phyloP scores from a whole-genome alignment of 2,888 invertebrate genomes.

The Galerucella calmariensis region DNA sequence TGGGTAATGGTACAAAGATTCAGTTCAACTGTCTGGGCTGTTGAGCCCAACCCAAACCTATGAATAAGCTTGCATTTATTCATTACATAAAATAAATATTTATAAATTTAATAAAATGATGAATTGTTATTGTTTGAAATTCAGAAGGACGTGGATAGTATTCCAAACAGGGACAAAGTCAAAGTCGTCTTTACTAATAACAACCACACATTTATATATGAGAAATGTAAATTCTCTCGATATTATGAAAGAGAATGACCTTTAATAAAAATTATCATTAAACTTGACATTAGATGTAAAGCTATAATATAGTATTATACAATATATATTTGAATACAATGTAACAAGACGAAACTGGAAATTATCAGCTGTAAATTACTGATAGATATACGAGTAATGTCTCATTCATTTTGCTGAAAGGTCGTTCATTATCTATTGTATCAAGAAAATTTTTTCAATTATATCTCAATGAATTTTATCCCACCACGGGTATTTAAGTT shows the following conservation, averaged over 20 bases:
- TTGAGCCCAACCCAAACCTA: too few relatives aligned
- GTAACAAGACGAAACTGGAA: background rate
- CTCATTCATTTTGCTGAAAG: background rate
- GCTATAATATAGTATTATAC: background rate
- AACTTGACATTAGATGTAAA: conserved; percentile 15
- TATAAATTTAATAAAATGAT: background rate
- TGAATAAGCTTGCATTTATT: background rate
- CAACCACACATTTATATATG: background rate
- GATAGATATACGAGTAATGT: background rate
- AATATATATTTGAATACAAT: conserved; percentile 16
- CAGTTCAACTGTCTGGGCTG: too few relatives aligned
- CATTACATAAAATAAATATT: background rate
- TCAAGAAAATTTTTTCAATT: too few relatives aligned
- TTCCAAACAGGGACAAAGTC: background rate
- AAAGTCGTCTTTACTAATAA: background rate
- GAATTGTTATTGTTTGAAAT: background rate
- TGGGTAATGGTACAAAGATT: too few relatives aligned
- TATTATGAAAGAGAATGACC: conserved; percentile 4
- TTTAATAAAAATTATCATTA: conserved; percentile 4
- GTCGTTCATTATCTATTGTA: too few relatives aligned
- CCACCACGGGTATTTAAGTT: too few relatives aligned
- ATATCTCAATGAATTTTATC: too few relatives aligned
- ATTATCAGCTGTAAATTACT: background rate
- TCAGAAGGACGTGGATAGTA: background rate
- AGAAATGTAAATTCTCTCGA: conserved; percentile 3